Evolutionary conservation across 2,113 vertebrate genomes (phyloP).

Genomic region (Marmota flaviventris): DNA sequence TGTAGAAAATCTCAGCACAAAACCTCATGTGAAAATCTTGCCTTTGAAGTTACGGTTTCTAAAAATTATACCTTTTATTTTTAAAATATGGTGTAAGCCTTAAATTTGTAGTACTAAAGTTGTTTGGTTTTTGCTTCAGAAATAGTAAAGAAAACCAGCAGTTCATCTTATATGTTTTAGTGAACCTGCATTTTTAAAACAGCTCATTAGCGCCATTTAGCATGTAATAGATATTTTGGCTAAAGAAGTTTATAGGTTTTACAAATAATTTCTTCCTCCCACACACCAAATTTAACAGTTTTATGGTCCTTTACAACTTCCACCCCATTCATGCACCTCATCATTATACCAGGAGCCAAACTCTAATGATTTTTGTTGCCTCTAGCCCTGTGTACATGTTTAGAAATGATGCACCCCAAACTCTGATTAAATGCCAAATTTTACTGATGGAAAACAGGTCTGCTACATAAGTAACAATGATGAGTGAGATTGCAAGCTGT

Average conservation of each 20-base stretch:
- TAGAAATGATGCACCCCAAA: conserved; percentile 77
- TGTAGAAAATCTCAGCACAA: conserved; percentile 14
- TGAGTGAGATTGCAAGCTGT: conserved; percentile 75
- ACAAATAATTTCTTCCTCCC: conserved; percentile 80
- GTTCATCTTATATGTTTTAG: conserved; percentile 54
- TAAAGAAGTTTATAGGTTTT: conserved; percentile 82
- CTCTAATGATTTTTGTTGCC: conserved; percentile 80
- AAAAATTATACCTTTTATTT: conserved; percentile 12
- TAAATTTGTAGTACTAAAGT: conserved; percentile 44
- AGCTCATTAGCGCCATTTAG: conserved; percentile 78
- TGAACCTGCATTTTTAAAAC: conserved; percentile 12
- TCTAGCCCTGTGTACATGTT: conserved; percentile 73
- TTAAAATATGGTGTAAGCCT: not conserved
- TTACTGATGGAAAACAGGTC: conserved; percentile 79
- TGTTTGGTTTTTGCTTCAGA: conserved; percentile 30
- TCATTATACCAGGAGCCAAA: conserved; percentile 79
- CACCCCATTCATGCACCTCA: conserved; percentile 69
- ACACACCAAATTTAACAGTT: conserved; percentile 83
- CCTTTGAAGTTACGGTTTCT: not conserved
- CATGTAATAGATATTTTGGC: conserved; percentile 83
- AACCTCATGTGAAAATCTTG: conserved; percentile 37
- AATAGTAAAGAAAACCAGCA: conserved; percentile 20
- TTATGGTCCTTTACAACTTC: conserved; percentile 81
- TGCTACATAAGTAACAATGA: conserved; percentile 65
- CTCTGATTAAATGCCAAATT: conserved; percentile 73